phyloP scores from a whole-genome alignment of 2,797 vertebrate species.

The Sebastes baramenuke region DNA sequence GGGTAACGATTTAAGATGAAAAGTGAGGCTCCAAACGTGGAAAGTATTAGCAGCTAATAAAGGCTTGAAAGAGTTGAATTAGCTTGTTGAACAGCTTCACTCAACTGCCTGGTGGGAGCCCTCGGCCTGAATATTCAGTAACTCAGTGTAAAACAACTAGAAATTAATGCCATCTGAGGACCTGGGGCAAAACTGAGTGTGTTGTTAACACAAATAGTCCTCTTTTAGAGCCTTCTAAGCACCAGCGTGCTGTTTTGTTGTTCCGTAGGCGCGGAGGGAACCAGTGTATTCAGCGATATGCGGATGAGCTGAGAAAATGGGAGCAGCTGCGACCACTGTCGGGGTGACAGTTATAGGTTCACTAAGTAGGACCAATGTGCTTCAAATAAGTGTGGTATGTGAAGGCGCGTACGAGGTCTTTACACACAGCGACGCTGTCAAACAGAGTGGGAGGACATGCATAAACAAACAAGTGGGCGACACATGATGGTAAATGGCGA shows the following conservation, averaged over 20 bases:
- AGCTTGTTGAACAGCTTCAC: constrained; percentile 67
- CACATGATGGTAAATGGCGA: constrained; percentile 66
- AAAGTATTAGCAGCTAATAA: constrained; percentile 82
- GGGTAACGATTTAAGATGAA: constrained; percentile 69
- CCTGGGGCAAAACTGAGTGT: constrained; percentile 15
- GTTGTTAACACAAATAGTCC: constrained; percentile 35
- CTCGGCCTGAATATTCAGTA: constrained; percentile 57
- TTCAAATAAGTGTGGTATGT: constrained; percentile 54
- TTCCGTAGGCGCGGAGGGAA: background rate
- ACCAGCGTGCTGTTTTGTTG: background rate
- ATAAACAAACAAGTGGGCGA: constrained; percentile 74
- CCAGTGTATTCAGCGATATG: background rate
- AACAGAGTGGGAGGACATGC: constrained; percentile 44
- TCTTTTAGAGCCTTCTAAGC: background rate
- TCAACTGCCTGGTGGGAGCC: constrained; percentile 62
- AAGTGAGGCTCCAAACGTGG: constrained; percentile 63
- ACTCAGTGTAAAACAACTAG: constrained; percentile 49
- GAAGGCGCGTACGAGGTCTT: constrained; percentile 20
- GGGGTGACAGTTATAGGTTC: constrained; percentile 35
- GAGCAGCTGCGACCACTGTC: constrained; percentile 45
- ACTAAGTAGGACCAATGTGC: constrained; percentile 27
- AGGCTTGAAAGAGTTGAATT: constrained; percentile 77
- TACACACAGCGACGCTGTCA: constrained; percentile 38
- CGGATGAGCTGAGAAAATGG: constrained; percentile 25
- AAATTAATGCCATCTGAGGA: constrained; percentile 72